Evolutionary conservation across 2,888 invertebrate species (phyloP).

Genomic region (Drosophila mettleri): DNA sequence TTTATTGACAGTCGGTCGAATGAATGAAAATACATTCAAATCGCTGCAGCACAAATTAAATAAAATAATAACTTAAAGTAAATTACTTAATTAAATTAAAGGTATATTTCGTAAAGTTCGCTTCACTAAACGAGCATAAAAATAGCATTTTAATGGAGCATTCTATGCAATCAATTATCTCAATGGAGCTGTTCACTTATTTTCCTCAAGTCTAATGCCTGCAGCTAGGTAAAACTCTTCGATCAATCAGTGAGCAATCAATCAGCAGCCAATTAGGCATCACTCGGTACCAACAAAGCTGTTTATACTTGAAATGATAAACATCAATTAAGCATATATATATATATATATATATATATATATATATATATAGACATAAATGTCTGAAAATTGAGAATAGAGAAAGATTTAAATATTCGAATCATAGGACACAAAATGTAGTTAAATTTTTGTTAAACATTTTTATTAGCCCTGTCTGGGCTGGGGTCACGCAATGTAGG

Average conservation of each 20-base stretch:
- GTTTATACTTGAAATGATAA: background rate
- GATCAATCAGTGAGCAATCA: conserved; percentile 4
- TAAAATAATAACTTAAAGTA: no score
- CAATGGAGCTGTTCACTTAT: background rate
- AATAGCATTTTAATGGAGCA: background rate
- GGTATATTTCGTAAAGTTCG: no score
- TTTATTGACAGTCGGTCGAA: background rate
- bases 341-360: background rate
- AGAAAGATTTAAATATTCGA: background rate
- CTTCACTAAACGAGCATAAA: no score
- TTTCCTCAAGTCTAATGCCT: background rate
- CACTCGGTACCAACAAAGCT: background rate
- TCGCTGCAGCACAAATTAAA: no score
- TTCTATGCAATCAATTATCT: no score
- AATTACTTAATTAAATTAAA: no score
- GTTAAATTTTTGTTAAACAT: background rate
- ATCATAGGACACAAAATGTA: background rate
- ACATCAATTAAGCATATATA: background rate
- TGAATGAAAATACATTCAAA: no score
- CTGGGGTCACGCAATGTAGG: background rate
- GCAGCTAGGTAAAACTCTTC: background rate
- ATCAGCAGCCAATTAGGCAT: conserved; percentile 7
- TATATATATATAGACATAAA: background rate
- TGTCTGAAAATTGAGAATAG: background rate
- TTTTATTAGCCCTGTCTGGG: conserved; percentile 9